Evolutionary conservation across 1,140 invertebrate species (phyloP).

Genomic region (Drosophila elegans): DNA sequence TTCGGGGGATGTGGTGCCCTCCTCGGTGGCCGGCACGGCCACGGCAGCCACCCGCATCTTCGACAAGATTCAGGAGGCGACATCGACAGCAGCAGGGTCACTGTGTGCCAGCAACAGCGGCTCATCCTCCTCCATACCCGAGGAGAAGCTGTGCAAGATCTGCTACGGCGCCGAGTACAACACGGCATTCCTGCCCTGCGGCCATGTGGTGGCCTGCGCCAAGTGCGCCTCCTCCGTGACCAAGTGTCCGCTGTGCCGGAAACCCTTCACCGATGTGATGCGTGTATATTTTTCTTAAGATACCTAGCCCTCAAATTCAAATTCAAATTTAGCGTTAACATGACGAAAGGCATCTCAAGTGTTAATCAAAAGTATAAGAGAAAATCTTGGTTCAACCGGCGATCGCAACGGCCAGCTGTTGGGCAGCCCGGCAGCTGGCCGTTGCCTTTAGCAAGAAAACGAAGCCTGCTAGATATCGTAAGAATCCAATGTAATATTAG

Average conservation of each 20-base stretch:
- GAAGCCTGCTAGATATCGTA: constrained; percentile 18
- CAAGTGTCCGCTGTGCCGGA: constrained; percentile 93
- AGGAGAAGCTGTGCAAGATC: constrained; percentile 87
- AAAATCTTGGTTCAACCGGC: constrained; percentile 18
- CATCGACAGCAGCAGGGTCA: not conserved
- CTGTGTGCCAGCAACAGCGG: constrained; percentile 5
- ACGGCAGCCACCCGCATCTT: constrained; percentile 51
- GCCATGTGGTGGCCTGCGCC: constrained; percentile 94
- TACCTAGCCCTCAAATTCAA: not conserved
- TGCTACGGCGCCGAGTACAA: constrained; percentile 92
- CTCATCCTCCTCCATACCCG: constrained; percentile 76
- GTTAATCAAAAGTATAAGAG: constrained; percentile 37
- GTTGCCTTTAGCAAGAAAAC: constrained; percentile 20
- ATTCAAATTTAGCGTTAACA: constrained; percentile 6
- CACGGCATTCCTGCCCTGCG: constrained; percentile 93
- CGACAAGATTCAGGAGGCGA: constrained; percentile 52
- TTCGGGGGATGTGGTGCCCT: constrained; percentile 27
- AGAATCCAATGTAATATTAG: constrained; percentile 42
- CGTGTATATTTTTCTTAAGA: constrained; percentile 84
- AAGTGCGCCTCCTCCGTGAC: constrained; percentile 92
- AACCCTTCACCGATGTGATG: constrained; percentile 86
- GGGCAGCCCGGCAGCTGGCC: constrained; percentile 42
- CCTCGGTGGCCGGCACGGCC: constrained; percentile 12
- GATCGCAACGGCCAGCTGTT: constrained; percentile 58
- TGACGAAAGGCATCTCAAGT: constrained; percentile 14